These are phyloP conservation scores for Tolypeutes matacus DNA, from an alignment of 2,797 vertebrate species.

Conservation along the genomic window DNA sequence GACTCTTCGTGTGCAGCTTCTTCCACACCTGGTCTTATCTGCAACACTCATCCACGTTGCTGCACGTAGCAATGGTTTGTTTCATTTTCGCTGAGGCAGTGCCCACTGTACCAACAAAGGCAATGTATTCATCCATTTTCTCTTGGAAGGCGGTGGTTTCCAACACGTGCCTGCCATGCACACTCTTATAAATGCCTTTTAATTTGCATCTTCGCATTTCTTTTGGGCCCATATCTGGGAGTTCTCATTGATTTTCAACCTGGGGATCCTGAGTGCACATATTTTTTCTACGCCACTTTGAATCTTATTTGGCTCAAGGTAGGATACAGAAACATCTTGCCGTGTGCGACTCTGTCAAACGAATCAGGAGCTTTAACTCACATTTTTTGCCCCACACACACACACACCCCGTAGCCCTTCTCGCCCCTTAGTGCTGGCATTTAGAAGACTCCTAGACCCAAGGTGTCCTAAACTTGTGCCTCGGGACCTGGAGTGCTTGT, in stretches of 20 bases:
- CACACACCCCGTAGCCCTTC: background rate
- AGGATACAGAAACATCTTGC: background rate
- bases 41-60: background rate
- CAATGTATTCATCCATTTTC: background rate
- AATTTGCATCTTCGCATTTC: background rate
- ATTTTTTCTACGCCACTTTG: background rate
- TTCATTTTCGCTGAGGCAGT: background rate
- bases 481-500: background rate
- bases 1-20: background rate
- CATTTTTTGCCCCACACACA: background rate
- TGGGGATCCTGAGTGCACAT: background rate
- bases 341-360: background rate
- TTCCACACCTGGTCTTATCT: background rate
- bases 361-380: background rate
- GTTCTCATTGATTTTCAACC: background rate
- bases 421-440: background rate
- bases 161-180: background rate
- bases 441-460: background rate
- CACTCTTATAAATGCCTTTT: background rate
- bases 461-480: background rate
- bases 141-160: background rate
- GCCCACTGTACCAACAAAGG: background rate
- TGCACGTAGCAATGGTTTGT: conserved; percentile 1
- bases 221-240: background rate
- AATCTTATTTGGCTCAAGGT: background rate